phyloP scores from a whole-genome alignment of 2,797 vertebrate genomes.

The Astyanax mexicanus region DNA sequence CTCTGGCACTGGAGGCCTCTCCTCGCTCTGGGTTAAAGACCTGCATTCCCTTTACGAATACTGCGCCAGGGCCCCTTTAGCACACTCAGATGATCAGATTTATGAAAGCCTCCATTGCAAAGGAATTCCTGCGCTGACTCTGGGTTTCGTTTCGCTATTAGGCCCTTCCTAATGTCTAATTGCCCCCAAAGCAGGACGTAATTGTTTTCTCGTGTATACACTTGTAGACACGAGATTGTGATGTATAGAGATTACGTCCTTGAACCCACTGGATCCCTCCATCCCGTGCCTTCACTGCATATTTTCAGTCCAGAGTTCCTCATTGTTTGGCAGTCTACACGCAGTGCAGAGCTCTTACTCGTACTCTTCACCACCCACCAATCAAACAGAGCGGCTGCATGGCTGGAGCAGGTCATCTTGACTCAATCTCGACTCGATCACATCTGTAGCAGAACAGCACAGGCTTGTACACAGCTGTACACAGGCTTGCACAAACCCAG shows the following conservation, averaged over 20 bases:
- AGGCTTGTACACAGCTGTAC: not conserved
- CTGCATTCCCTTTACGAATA: not conserved
- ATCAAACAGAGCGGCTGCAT: conserved; percentile 41
- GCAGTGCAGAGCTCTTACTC: not conserved
- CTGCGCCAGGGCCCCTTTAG: not conserved
- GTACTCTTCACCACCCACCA: not conserved
- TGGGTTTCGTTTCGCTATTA: not conserved
- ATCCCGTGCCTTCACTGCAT: not conserved
- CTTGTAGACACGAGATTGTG: not conserved
- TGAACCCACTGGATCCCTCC: not conserved
- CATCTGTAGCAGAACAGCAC: conserved; percentile 59
- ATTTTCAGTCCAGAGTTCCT: conserved; percentile 5
- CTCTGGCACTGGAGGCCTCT: conserved; percentile 12
- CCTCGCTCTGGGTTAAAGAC: conserved; percentile 8
- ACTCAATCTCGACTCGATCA: conserved; percentile 72
- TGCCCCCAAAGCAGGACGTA: not conserved
- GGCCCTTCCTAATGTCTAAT: not conserved
- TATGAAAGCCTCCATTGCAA: not conserved
- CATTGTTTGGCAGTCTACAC: not conserved
- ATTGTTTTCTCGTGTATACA: not conserved
- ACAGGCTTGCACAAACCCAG: conserved; percentile 13
- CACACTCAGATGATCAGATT: not conserved
- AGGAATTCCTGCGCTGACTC: not conserved
- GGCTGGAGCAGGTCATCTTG: conserved; percentile 72
- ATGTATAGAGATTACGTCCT: not conserved